Percentiles rank a stretch among this genome's conserved stretches.
These are phyloP conservation scores for Lordiphosa stackelbergi DNA, from an alignment of 1,140 invertebrate genomes.

Conservation along the genomic window DNA sequence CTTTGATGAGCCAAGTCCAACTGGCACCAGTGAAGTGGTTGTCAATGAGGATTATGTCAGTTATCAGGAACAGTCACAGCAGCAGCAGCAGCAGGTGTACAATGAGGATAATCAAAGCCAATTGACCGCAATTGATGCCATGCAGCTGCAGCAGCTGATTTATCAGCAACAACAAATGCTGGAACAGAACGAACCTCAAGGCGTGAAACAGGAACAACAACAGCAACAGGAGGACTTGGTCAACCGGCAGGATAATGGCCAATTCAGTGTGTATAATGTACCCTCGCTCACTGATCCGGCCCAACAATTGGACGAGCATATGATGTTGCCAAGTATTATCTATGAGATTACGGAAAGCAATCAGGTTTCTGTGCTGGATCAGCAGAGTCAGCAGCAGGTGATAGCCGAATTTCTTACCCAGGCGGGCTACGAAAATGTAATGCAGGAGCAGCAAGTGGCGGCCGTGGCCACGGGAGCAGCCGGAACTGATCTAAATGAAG, in stretches of 20 bases:
- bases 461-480: slow-evolving; percentile 3
- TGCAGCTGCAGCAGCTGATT: slow-evolving; percentile 65
- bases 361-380: slow-evolving; percentile 67
- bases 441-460: slow-evolving; percentile 48
- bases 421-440: slow-evolving; percentile 59
- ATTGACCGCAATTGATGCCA: slow-evolving; percentile 60
- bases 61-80: slow-evolving; percentile 44
- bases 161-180: slow-evolving; percentile 69
- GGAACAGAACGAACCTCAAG: slow-evolving; percentile 50
- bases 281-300: slow-evolving; percentile 64
- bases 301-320: slow-evolving; percentile 43
- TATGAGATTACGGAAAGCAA: slow-evolving; percentile 68
- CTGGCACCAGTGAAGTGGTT: slow-evolving; percentile 26
- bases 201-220: slow-evolving; percentile 41
- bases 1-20: slow-evolving; percentile 42
- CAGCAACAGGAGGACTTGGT: slow-evolving; percentile 44
- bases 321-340: slow-evolving; percentile 66
- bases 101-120: slow-evolving; percentile 37
- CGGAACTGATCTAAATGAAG: slow-evolving; percentile 40
- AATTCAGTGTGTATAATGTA: slow-evolving; percentile 65
- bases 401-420: slow-evolving; percentile 66
- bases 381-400: slow-evolving; percentile 63
- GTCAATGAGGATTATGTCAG: slow-evolving; percentile 33
- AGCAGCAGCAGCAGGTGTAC: slow-evolving; percentile 38
- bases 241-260: slow-evolving; percentile 21